These are phyloP conservation scores for Lagocephalus sceleratus DNA, from an alignment of 2,797 vertebrate genomes.

Conservation along the genomic window DNA sequence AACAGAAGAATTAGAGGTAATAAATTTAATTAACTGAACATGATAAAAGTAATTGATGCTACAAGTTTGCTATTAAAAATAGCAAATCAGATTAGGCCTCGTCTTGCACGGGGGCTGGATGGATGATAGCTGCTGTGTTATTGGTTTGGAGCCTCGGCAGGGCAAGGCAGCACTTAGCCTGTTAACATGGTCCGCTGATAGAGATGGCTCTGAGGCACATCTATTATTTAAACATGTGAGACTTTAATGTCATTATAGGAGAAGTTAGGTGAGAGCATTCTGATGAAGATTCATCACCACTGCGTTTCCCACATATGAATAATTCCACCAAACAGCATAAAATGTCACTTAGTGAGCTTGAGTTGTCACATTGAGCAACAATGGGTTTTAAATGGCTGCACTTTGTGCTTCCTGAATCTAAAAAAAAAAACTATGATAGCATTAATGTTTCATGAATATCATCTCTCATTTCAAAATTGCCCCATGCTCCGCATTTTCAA, in stretches of 20 bases:
- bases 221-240: conserved; percentile 49
- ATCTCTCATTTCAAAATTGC: conserved; percentile 64
- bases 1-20: conserved; percentile 18
- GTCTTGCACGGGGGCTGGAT: conserved; percentile 8
- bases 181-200: conserved; percentile 44
- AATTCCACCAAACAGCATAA: conserved; percentile 54
- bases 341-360: conserved; percentile 53
- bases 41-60: conserved; percentile 15
- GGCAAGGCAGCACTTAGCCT: conserved; percentile 40
- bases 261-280: conserved; percentile 35
- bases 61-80: conserved; percentile 14
- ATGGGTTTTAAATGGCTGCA: conserved; percentile 60
- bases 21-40: conserved; percentile 13
- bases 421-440: conserved; percentile 25
- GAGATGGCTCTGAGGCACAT: conserved; percentile 43
- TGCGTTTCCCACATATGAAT: conserved; percentile 49
- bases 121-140: conserved; percentile 19
- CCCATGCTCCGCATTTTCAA: conserved; percentile 52
- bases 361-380: conserved; percentile 60
- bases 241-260: conserved; percentile 50
- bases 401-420: conserved; percentile 37
- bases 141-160: conserved; percentile 17
- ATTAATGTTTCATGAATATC: conserved; percentile 68
- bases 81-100: conserved; percentile 19
- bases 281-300: conserved; percentile 55